phyloP scores from a whole-genome alignment of 2,888 invertebrate genomes.

The Drosophila rellima region DNA sequence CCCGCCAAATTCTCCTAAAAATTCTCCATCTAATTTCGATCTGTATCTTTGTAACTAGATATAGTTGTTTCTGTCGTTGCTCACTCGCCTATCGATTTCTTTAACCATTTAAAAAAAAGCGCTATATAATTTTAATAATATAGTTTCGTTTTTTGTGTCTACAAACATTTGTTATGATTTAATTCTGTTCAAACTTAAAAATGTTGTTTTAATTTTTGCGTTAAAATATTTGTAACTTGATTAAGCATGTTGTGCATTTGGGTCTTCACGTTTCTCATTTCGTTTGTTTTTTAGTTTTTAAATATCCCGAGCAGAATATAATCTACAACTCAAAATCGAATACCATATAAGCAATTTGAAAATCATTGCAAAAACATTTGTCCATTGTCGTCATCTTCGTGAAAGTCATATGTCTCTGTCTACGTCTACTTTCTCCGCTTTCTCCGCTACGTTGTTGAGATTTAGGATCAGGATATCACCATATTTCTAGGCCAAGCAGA shows the following conservation, averaged over 20 bases:
- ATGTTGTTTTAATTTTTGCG: conserved; percentile 17
- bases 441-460: conserved; percentile 15
- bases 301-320: conserved; percentile 45
- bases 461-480: conserved; percentile 54
- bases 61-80: conserved; percentile 11
- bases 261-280: conserved; percentile 33
- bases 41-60: conserved; percentile 16
- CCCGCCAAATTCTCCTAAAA: neutral
- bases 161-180: conserved; percentile 2
- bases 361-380: conserved; percentile 23
- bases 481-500: conserved; percentile 52
- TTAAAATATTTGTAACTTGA: conserved; percentile 16
- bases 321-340: conserved; percentile 27
- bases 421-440: neutral
- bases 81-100: conserved; percentile 15
- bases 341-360: conserved; percentile 17
- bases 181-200: conserved; percentile 5
- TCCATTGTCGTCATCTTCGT: conserved; percentile 28
- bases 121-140: conserved; percentile 11
- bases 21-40: neutral
- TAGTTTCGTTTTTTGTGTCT: neutral
- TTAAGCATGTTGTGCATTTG: conserved; percentile 47
- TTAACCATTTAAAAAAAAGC: conserved; percentile 26
- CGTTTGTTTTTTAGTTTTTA: conserved; percentile 44
- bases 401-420: conserved; percentile 10